Percentiles rank a stretch among this genome's conserved stretches.
Conservation (phyloP, 2,888 invertebrate genomes). For the Zhuqinia jingwanae region DNA sequence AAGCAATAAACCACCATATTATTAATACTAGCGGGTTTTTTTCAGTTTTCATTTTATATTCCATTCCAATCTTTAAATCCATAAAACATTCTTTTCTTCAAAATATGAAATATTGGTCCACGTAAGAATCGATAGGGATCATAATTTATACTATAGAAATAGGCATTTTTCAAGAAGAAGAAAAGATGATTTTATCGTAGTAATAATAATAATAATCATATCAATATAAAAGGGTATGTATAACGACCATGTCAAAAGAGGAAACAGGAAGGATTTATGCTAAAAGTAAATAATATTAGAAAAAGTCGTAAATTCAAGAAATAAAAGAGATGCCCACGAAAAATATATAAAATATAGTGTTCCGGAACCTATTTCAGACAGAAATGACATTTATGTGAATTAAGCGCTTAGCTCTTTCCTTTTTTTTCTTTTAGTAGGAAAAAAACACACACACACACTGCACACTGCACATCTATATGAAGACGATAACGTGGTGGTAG, state of each 20-base stretch:
- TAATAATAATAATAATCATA: too few species aligned
- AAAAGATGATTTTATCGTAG: not conserved
- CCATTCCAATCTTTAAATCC: not conserved
- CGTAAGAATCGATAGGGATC: too few species aligned
- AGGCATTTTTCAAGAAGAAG: not conserved
- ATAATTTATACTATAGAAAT: too few species aligned
- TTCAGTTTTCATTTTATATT: too few species aligned
- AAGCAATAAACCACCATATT: too few species aligned
- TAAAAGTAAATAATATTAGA: conserved; percentile 30
- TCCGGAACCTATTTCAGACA: conserved; percentile 49
- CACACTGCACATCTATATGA: too few species aligned
- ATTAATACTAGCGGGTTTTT: too few species aligned
- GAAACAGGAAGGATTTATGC: not conserved
- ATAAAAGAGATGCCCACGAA: conserved; percentile 6
- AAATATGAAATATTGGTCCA: too few species aligned
- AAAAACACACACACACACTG: too few species aligned
- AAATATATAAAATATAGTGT: conserved; percentile 16
- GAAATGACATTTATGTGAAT: conserved; percentile 62
- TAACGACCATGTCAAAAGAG: not conserved
- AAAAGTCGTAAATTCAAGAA: conserved; percentile 30
- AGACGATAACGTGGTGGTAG: not conserved
- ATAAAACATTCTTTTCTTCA: not conserved
- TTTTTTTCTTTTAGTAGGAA: too few species aligned
- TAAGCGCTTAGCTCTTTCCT: conserved; percentile 18
- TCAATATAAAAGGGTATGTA: not conserved